phyloP scores from a whole-genome alignment of 2,797 vertebrate species.

The Channa striata region DNA sequence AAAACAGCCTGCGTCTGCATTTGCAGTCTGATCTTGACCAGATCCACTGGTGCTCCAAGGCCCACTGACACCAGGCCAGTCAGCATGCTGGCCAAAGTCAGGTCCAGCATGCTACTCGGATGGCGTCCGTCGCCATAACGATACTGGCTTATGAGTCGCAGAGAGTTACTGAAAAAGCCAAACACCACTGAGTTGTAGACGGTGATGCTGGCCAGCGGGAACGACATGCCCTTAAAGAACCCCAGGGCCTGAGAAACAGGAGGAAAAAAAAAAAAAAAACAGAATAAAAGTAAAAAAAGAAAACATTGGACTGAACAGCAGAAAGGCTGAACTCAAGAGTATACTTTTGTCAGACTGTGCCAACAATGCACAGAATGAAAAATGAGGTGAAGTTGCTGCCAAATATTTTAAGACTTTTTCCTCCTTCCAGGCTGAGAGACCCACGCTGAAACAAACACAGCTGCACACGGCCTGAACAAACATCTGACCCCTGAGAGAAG shows the following conservation, averaged over 20 bases:
- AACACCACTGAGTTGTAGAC: slow-evolving; percentile 95
- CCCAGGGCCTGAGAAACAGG: slow-evolving; percentile 82
- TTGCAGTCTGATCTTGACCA: slow-evolving; percentile 96
- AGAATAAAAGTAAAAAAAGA: background rate
- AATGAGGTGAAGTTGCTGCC: background rate
- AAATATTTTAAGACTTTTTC: slow-evolving; percentile 5
- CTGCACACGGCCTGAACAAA: slow-evolving; percentile 6
- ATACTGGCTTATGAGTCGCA: slow-evolving; percentile 87
- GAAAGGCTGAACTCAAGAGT: background rate
- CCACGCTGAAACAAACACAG: slow-evolving; percentile 32
- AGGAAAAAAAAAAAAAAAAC: background rate
- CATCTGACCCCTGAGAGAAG: background rate
- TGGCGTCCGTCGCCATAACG: slow-evolving; percentile 77
- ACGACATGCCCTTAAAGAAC: slow-evolving; percentile 98
- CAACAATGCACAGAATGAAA: slow-evolving; percentile 1
- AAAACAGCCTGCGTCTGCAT: slow-evolving; percentile 89
- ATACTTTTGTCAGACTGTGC: fast-evolving
- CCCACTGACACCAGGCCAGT: slow-evolving; percentile 89
- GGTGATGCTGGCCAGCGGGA: slow-evolving; percentile 92
- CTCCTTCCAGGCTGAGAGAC: background rate
- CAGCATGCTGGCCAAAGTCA: slow-evolving; percentile 89
- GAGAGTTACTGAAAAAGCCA: slow-evolving; percentile 92
- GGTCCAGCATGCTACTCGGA: slow-evolving; percentile 79
- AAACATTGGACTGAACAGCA: background rate
- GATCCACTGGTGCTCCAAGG: slow-evolving; percentile 92